Percentiles rank a stretch among this genome's conserved stretches.
Conservation (phyloP, 2,888 invertebrate genomes). For the Platycnemis pennipes region DNA sequence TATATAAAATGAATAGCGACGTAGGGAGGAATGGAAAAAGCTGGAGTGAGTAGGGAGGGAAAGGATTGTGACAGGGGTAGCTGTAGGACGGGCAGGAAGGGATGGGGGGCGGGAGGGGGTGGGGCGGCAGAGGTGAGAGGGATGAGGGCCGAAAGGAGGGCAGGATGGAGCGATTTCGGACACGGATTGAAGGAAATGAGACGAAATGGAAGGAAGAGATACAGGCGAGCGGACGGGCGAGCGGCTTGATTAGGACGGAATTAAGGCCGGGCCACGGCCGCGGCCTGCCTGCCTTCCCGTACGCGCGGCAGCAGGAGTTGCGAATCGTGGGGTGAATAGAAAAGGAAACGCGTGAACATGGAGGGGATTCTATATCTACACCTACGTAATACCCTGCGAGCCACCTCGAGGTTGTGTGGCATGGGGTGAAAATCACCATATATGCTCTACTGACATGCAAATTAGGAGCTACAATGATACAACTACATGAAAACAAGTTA, state of each 20-base stretch:
- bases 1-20: no score
- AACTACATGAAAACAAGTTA: no score
- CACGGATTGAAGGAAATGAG: slow-evolving; percentile 35
- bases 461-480: no score
- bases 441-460: no score
- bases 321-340: not conserved
- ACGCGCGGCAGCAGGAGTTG: not conserved
- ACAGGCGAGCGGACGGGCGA: not conserved
- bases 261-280: not conserved
- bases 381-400: no score
- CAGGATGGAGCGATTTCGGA: slow-evolving; percentile 36
- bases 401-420: no score
- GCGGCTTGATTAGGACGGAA: slow-evolving; percentile 10
- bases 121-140: not conserved
- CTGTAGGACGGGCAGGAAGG: not conserved
- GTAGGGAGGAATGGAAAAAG: no score
- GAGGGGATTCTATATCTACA: no score
- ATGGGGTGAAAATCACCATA: no score
- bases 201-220: slow-evolving; percentile 36
- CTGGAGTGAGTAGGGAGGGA: not conserved
- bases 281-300: not conserved
- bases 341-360: not conserved
- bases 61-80: not conserved
- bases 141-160: not conserved
- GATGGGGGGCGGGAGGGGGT: not conserved